A percentile compares a stretch with the other conserved stretches of the same genome.
phyloP scores from a whole-genome alignment of 2,113 vertebrate species.

The Mirza zaza region DNA sequence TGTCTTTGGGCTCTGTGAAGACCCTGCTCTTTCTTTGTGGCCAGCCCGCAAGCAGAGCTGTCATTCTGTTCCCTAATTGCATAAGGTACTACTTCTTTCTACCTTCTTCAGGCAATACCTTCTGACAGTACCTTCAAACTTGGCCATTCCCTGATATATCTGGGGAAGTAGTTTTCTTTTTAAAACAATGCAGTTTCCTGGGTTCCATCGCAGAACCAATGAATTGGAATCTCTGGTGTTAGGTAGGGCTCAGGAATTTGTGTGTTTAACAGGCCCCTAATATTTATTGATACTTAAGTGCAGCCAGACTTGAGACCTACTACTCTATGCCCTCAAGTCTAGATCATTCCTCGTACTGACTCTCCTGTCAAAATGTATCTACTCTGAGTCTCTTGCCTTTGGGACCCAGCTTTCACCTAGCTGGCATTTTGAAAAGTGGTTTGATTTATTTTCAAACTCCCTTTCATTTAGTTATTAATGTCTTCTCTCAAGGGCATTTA shows the following conservation, averaged over 20 bases:
- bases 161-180: neutral
- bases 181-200: neutral
- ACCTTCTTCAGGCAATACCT: neutral
- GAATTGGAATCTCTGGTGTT: neutral
- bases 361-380: neutral
- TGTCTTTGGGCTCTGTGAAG: neutral
- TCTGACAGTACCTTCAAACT: neutral
- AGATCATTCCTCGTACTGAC: neutral
- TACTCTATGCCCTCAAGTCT: neutral
- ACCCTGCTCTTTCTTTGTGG: neutral
- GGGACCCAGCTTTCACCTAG: neutral
- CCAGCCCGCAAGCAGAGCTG: neutral
- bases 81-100: neutral
- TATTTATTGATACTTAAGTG: neutral
- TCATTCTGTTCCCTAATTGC: neutral
- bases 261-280: neutral
- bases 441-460: constrained; percentile 3
- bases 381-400: neutral
- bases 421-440: constrained; percentile 36
- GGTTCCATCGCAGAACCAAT: neutral
- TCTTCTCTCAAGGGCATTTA: constrained; percentile 40
- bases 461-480: constrained; percentile 50
- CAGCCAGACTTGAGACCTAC: neutral
- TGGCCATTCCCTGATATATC: neutral
- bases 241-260: neutral